Evolutionary conservation across 2,113 vertebrate species (phyloP).

Genomic region (Anarrhichthys ocellatus): DNA sequence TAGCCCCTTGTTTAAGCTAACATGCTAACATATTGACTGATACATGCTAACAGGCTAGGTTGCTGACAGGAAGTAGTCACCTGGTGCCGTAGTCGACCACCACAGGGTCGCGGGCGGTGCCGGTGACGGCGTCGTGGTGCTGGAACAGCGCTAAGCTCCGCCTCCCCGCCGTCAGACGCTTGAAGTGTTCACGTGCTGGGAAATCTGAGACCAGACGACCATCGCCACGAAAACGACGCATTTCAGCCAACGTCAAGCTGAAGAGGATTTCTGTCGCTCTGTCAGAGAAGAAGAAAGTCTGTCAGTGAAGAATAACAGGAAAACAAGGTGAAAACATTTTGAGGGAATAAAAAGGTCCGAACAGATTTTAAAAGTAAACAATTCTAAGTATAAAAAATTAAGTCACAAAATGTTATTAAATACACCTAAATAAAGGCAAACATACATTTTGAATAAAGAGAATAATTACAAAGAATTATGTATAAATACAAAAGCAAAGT

Average conservation of each 20-base stretch:
- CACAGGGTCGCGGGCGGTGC: constrained; percentile 91
- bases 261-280: constrained; percentile 94
- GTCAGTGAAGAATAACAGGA: too few relatives aligned
- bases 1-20: neutral
- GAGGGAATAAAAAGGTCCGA: too few relatives aligned
- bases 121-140: constrained; percentile 94
- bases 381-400: too few relatives aligned
- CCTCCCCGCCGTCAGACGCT: constrained; percentile 85
- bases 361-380: too few relatives aligned
- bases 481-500: too few relatives aligned
- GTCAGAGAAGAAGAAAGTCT: neutral
- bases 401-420: too few relatives aligned
- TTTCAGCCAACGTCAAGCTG: constrained; percentile 86
- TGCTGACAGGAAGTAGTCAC: constrained; percentile 72
- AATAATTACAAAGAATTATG: too few relatives aligned
- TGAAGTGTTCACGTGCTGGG: constrained; percentile 85
- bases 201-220: constrained; percentile 62
- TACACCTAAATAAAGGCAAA: too few relatives aligned
- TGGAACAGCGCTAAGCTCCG: constrained; percentile 92
- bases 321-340: too few relatives aligned
- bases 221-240: constrained; percentile 68
- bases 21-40: neutral
- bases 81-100: constrained; percentile 94
- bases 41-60: neutral
- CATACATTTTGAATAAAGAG: too few relatives aligned